Conservation (phyloP, 2,888 invertebrate species). For the Orchestes rusci region DNA sequence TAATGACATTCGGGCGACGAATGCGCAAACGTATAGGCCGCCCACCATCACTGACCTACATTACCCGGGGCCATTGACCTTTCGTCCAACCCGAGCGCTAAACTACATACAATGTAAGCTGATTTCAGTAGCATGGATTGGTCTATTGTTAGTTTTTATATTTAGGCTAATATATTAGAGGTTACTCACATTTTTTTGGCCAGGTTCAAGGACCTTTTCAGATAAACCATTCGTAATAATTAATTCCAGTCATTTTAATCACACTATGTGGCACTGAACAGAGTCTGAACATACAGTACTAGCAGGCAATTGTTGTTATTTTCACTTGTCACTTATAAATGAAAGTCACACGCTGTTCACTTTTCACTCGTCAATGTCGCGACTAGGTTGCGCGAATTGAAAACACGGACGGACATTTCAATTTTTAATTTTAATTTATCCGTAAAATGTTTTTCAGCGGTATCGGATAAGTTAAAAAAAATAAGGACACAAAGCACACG, state of each 20-base stretch:
- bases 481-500: constrained; percentile 38
- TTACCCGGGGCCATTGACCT: constrained; percentile 40
- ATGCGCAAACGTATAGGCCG: constrained; percentile 38
- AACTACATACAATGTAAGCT: constrained; percentile 35
- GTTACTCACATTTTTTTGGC: constrained; percentile 34
- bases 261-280: too few relatives aligned
- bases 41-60: constrained; percentile 44
- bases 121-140: neutral
- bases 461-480: constrained; percentile 39
- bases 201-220: constrained; percentile 24
- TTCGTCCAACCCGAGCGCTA: constrained; percentile 28
- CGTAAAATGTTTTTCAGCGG: too few relatives aligned
- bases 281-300: too few relatives aligned
- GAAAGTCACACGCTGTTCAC: constrained; percentile 19
- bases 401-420: too few relatives aligned
- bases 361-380: constrained; percentile 11
- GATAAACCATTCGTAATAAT: too few relatives aligned
- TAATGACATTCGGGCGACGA: constrained; percentile 23
- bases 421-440: too few relatives aligned
- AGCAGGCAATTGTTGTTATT: too few relatives aligned
- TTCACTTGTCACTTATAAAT: constrained; percentile 5
- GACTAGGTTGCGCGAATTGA: constrained; percentile 6
- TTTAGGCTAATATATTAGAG: neutral
- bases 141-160: too few relatives aligned
- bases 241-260: too few relatives aligned